Conservation (phyloP, 2,797 vertebrate genomes). For the Characodon lateralis region DNA sequence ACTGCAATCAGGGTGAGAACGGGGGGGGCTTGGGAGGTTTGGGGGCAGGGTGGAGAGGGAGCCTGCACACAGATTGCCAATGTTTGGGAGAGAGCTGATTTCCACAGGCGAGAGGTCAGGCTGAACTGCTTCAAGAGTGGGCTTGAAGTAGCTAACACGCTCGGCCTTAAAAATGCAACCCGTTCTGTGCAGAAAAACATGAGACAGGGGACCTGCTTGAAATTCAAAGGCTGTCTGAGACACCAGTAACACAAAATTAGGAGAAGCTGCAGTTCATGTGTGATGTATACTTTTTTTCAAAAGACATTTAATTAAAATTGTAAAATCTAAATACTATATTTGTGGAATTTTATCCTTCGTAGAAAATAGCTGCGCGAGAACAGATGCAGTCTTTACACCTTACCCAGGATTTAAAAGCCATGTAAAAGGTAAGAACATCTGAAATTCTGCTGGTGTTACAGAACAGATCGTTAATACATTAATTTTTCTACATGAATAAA, state of each 20-base stretch:
- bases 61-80: slow-evolving; percentile 82
- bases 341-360: slow-evolving; percentile 36
- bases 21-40: slow-evolving; percentile 23
- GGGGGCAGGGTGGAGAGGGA: slow-evolving; percentile 56
- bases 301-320: slow-evolving; percentile 24
- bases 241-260: slow-evolving; percentile 52
- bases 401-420: slow-evolving; percentile 99
- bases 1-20: slow-evolving; percentile 99
- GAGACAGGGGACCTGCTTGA: slow-evolving; percentile 46
- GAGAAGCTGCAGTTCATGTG: slow-evolving; percentile 23
- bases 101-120: slow-evolving; percentile 80
- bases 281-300: slow-evolving; percentile 11
- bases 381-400: slow-evolving; percentile 96
- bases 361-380: slow-evolving; percentile 99
- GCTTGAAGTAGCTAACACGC: slow-evolving; percentile 77
- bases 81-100: slow-evolving; percentile 86
- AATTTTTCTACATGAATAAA: background rate
- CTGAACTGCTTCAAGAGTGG: slow-evolving; percentile 75
- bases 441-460: slow-evolving; percentile 15
- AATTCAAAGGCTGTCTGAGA: slow-evolving; percentile 53
- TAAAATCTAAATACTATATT: slow-evolving; percentile 22
- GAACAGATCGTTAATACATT: background rate
- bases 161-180: slow-evolving; percentile 73
- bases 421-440: slow-evolving; percentile 87
- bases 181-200: slow-evolving; percentile 66